Conservation (phyloP, 2,113 vertebrate species). For the Acanthochromis polyacanthus region DNA sequence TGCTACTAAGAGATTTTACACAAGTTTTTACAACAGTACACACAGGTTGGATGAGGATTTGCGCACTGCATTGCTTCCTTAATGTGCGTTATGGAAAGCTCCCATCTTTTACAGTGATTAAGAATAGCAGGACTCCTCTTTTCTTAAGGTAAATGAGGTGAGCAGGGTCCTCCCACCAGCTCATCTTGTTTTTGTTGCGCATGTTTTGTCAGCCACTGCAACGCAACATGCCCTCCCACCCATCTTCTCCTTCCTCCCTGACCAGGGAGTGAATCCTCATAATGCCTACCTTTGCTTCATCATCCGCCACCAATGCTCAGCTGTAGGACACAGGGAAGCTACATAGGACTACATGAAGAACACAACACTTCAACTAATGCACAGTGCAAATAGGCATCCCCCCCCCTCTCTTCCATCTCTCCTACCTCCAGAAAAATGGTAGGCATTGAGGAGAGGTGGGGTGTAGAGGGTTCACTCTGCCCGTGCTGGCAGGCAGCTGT, state of each 20-base stretch:
- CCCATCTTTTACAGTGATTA: slow-evolving; percentile 72
- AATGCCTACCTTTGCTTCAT: slow-evolving; percentile 59
- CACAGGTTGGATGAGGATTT: slow-evolving; percentile 58
- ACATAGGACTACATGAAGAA: slow-evolving; percentile 76
- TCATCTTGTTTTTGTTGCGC: slow-evolving; percentile 60
- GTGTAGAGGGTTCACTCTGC: slow-evolving; percentile 53
- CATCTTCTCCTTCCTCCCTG: slow-evolving; percentile 37
- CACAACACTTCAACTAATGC: slow-evolving; percentile 81
- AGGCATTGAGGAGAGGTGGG: slow-evolving; percentile 53
- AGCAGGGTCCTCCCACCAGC: slow-evolving; percentile 59
- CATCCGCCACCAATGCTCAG: slow-evolving; percentile 58
- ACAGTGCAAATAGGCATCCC: slow-evolving; percentile 86
- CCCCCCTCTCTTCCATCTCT: slow-evolving; percentile 41
- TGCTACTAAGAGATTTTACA: slow-evolving; percentile 70
- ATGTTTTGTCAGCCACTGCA: slow-evolving; percentile 48
- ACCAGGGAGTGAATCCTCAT: slow-evolving; percentile 66
- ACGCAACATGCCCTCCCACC: slow-evolving; percentile 7
- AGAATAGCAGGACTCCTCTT: slow-evolving; percentile 76
- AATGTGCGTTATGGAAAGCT: slow-evolving; percentile 67
- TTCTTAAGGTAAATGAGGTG: slow-evolving; percentile 76
- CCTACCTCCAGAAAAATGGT: slow-evolving; percentile 37
- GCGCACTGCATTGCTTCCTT: slow-evolving; percentile 51
- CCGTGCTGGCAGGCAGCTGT: slow-evolving; percentile 51
- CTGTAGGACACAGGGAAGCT: slow-evolving; percentile 73
- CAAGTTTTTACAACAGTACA: slow-evolving; percentile 56